Percentiles rank a stretch among this genome's conserved stretches.
phyloP scores from a whole-genome alignment of 2,797 vertebrate genomes.

The Semaprochilodus insignis region DNA sequence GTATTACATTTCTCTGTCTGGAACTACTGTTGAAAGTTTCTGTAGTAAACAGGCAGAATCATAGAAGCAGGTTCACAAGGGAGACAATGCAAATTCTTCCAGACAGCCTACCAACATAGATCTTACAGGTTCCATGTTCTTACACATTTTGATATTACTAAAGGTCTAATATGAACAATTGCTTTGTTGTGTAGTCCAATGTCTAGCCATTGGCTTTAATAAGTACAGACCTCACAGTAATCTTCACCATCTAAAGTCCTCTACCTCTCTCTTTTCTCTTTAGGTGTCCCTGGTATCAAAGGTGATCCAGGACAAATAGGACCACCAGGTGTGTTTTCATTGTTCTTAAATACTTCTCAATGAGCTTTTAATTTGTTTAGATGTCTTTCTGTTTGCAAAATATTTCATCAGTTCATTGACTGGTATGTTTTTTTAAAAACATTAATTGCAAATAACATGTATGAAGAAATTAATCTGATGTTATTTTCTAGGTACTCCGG shows the following conservation, averaged over 20 bases:
- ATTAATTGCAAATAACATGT: background rate
- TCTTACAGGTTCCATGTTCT: no score
- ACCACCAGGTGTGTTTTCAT: conserved; percentile 23
- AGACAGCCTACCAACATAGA: no score
- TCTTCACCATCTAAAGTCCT: background rate
- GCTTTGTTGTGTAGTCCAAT: background rate
- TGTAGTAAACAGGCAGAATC: no score
- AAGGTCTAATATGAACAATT: no score
- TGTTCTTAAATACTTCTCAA: background rate
- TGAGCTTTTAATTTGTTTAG: background rate
- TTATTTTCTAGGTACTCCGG: conserved; percentile 25
- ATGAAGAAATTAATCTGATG: background rate
- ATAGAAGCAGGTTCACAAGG: no score
- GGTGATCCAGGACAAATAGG: conserved; percentile 45
- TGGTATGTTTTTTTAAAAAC: background rate
- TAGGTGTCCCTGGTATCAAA: conserved; percentile 39
- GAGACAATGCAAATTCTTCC: no score
- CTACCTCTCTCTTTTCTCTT: background rate
- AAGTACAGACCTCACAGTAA: background rate
- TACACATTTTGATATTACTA: no score
- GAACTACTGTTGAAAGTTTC: background rate
- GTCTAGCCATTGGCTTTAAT: no score
- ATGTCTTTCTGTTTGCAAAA: background rate
- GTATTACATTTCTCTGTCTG: background rate
- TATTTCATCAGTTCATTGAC: background rate